phyloP scores from a whole-genome alignment of 2,113 vertebrate species.

The Ibidorhyncha struthersii region DNA sequence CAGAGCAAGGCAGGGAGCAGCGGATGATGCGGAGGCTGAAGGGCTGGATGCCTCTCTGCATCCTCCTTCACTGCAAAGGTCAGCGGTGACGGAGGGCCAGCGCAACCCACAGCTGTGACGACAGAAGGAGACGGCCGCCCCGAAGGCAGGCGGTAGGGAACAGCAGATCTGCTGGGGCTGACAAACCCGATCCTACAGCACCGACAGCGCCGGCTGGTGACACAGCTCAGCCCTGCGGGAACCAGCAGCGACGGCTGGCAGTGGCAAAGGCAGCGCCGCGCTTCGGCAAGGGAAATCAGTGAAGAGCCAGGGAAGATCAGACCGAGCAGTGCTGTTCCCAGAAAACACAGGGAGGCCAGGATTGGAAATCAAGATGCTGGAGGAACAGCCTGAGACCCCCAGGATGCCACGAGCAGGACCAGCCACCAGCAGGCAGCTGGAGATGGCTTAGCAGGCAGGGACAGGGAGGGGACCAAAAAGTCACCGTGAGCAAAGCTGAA shows the following conservation, averaged over 20 bases:
- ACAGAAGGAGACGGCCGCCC: neutral
- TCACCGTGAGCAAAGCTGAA: neutral
- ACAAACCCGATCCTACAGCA: neutral
- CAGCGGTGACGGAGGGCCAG: fast-evolving
- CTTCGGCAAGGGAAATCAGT: neutral
- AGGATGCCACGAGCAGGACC: neutral
- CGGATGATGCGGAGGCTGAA: neutral
- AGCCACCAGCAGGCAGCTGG: fast-evolving
- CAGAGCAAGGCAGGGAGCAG: neutral
- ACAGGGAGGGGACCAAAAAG: neutral
- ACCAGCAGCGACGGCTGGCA: neutral
- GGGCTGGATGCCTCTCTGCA: neutral
- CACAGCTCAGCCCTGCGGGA: neutral
- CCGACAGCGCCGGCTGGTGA: neutral
- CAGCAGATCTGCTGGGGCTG: neutral
- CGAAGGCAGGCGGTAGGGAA: neutral
- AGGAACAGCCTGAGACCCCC: neutral
- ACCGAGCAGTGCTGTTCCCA: neutral
- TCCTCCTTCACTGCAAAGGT: neutral
- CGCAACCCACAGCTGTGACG: neutral
- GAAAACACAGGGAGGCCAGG: neutral
- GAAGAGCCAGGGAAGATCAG: neutral
- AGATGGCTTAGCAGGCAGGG: neutral
- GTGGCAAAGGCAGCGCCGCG: neutral
- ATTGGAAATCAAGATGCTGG: neutral